A percentile compares a stretch with the other conserved stretches of the same genome.
Evolutionary conservation across 2,113 vertebrate genomes (phyloP).

Genomic region (Tursiops truncatus): DNA sequence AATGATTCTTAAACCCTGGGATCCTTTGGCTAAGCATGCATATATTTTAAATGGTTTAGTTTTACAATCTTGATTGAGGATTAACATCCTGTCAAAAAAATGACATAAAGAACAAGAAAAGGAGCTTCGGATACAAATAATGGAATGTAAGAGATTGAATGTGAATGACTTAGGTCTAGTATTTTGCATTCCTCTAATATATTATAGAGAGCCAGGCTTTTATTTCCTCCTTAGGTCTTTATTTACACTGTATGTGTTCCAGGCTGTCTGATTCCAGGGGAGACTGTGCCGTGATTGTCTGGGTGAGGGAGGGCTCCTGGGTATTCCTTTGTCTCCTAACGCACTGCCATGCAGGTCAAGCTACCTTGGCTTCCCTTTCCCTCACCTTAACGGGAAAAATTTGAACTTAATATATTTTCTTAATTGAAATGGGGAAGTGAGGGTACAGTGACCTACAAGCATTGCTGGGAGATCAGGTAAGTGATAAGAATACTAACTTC

Average conservation of each 20-base stretch:
- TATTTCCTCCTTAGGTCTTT: constrained; percentile 24
- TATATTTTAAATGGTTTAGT: constrained; percentile 51
- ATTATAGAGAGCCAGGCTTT: not conserved
- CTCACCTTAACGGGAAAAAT: not conserved
- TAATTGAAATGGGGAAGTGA: not conserved
- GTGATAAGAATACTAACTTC: not conserved
- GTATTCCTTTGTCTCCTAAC: not conserved
- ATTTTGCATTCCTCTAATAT: constrained; percentile 56
- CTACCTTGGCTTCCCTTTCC: not conserved
- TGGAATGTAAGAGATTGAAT: constrained; percentile 49
- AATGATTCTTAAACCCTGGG: constrained; percentile 41
- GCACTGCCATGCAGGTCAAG: not conserved
- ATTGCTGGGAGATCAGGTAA: not conserved
- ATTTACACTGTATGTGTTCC: constrained; percentile 37
- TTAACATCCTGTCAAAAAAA: constrained; percentile 35
- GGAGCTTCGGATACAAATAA: constrained; percentile 13
- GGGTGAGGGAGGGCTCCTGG: not conserved
- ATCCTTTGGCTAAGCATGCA: constrained; percentile 25
- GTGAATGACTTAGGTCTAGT: constrained; percentile 49
- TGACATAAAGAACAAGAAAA: constrained; percentile 18
- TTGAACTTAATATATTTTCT: not conserved
- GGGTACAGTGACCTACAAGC: not conserved
- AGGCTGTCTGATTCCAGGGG: not conserved
- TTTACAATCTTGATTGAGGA: constrained; percentile 63
- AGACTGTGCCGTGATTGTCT: not conserved